phyloP scores from a whole-genome alignment of 2,113 vertebrate species.

The Syngnathoides biaculeatus region DNA sequence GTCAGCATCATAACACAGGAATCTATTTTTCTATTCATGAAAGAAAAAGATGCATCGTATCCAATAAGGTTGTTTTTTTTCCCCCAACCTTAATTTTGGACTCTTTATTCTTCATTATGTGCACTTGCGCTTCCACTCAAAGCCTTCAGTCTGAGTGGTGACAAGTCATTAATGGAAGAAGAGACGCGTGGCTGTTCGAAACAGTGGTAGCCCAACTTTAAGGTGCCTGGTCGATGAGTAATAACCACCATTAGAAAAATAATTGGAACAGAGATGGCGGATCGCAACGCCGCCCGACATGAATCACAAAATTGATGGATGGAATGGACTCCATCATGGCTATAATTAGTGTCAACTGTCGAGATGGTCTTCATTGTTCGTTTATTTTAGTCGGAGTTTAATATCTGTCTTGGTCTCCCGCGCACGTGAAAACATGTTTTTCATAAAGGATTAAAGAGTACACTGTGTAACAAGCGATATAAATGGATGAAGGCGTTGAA shows the following conservation, averaged over 20 bases:
- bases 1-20: too few relatives aligned
- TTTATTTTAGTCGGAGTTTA: constrained; percentile 45
- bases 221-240: constrained; percentile 67
- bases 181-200: constrained; percentile 34
- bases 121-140: constrained; percentile 10
- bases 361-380: constrained; percentile 39
- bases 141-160: constrained; percentile 15
- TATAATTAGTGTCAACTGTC: constrained; percentile 70
- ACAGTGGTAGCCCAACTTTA: constrained; percentile 53
- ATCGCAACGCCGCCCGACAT: constrained; percentile 64
- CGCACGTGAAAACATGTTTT: constrained; percentile 52
- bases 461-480: constrained; percentile 34
- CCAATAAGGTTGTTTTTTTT: neutral
- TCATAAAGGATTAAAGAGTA: constrained; percentile 61
- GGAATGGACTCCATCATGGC: constrained; percentile 68
- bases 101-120: constrained; percentile 20
- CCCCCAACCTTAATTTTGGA: constrained; percentile 18
- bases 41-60: too few relatives aligned
- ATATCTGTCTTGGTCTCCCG: constrained; percentile 40
- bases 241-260: constrained; percentile 76
- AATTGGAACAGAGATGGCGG: constrained; percentile 65
- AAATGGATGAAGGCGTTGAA: neutral
- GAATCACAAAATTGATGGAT: constrained; percentile 75
- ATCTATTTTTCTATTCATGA: too few relatives aligned
- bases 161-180: constrained; percentile 41